Conservation (phyloP, 2,888 invertebrate genomes). For the Scaptodrosophila latifasciaeformis region DNA sequence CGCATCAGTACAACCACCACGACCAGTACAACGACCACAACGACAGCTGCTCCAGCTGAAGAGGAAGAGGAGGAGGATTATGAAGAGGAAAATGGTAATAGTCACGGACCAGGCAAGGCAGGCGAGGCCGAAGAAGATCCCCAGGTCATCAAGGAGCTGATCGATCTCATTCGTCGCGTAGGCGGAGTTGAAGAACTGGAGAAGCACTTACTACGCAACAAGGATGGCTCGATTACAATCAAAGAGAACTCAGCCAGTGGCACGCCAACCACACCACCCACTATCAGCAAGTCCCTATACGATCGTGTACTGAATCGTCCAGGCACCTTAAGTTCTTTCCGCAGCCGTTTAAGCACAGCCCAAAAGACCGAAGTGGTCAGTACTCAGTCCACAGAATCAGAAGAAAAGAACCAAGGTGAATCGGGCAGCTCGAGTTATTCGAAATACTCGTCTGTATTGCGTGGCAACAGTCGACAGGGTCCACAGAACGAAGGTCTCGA, state of each 20-base stretch:
- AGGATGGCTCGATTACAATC: conserved; percentile 76
- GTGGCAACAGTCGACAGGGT: conserved; percentile 78
- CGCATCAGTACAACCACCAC: conserved; percentile 70
- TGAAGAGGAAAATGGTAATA: conserved; percentile 75
- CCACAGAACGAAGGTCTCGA: conserved; percentile 78
- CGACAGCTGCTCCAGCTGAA: conserved; percentile 65
- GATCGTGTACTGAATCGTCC: conserved; percentile 81
- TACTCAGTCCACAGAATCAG: conserved; percentile 16
- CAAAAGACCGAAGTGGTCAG: not conserved
- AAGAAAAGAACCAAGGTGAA: conserved; percentile 21
- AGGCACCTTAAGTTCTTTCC: conserved; percentile 65
- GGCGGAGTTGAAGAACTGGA: conserved; percentile 92
- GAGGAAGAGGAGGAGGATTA: conserved; percentile 77
- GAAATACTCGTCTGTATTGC: conserved; percentile 79
- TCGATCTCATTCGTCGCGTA: conserved; percentile 89
- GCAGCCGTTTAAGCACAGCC: conserved; percentile 62
- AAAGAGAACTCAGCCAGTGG: conserved; percentile 72
- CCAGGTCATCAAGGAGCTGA: conserved; percentile 86
- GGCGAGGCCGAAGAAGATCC: conserved; percentile 74
- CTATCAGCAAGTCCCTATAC: conserved; percentile 85
- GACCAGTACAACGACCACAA: conserved; percentile 76
- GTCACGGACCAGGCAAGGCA: conserved; percentile 31
- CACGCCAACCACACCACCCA: conserved; percentile 77
- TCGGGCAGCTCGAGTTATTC: conserved; percentile 49
- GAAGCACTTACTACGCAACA: conserved; percentile 81